Conservation (phyloP, 2,888 invertebrate species). For the Pterostichus niger region DNA sequence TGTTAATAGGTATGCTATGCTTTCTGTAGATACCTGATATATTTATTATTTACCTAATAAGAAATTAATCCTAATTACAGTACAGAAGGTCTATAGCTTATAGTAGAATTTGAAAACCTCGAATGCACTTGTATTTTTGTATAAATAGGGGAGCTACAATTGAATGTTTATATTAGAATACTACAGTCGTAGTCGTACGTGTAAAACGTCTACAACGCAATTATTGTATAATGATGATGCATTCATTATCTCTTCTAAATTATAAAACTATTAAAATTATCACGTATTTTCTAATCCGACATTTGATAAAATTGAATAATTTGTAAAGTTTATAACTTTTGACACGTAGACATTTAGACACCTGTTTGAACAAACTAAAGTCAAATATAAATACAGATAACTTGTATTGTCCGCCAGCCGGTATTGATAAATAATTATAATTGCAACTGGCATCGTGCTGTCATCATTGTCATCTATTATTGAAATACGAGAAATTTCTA, state of each 20-base stretch:
- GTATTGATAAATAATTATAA: too few relatives aligned
- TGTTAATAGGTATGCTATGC: too few relatives aligned
- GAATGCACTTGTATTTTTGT: too few relatives aligned
- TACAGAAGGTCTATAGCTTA: too few relatives aligned
- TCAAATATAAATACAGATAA: slow-evolving; percentile 33
- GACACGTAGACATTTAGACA: slow-evolving; percentile 37
- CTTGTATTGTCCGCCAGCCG: neutral
- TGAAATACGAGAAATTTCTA: too few relatives aligned
- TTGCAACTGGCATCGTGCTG: too few relatives aligned
- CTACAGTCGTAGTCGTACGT: slow-evolving; percentile 5
- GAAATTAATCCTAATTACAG: too few relatives aligned
- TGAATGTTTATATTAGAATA: neutral
- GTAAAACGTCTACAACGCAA: neutral
- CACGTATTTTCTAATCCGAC: slow-evolving; percentile 19
- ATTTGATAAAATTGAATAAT: slow-evolving; percentile 12
- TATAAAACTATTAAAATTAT: slow-evolving; percentile 26
- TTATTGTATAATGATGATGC: slow-evolving; percentile 27
- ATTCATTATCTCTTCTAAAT: slow-evolving; percentile 24
- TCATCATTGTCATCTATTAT: too few relatives aligned
- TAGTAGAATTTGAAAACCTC: too few relatives aligned
- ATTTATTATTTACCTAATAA: too few relatives aligned
- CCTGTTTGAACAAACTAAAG: neutral
- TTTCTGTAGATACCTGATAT: too few relatives aligned
- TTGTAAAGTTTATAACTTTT: neutral
- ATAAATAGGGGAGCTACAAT: too few relatives aligned